Percentiles rank a stretch among this genome's conserved stretches.
phyloP scores from a whole-genome alignment of 2,888 invertebrate genomes.

The Phragmatobia fuliginosa region DNA sequence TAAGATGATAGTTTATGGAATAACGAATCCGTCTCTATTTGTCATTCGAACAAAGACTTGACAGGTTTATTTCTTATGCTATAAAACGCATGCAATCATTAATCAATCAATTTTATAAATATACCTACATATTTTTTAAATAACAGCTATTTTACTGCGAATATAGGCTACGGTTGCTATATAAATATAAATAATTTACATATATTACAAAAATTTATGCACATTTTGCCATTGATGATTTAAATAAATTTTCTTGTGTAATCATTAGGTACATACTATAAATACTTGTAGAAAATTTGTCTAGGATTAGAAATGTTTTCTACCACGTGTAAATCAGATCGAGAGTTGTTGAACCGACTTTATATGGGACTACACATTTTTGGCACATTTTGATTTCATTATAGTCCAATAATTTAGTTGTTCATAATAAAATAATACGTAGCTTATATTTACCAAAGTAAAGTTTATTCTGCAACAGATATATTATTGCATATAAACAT shows the following conservation, averaged over 20 bases:
- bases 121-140: constrained; percentile 25
- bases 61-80: constrained; percentile 27
- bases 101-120: constrained; percentile 29
- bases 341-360: too few species aligned
- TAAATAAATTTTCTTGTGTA: too few species aligned
- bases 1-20: background rate
- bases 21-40: constrained; percentile 5
- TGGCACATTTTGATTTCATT: too few species aligned
- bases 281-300: background rate
- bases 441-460: background rate
- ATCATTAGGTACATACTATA: too few species aligned
- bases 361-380: too few species aligned
- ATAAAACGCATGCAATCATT: constrained; percentile 26
- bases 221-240: background rate
- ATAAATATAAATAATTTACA: too few species aligned
- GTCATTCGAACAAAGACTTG: constrained; percentile 7
- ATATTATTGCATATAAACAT: background rate
- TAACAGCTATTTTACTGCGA: constrained; percentile 20
- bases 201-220: background rate
- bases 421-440: background rate
- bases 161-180: constrained; percentile 24
- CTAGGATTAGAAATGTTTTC: too few species aligned
- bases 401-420: too few species aligned
- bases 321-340: too few species aligned
- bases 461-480: background rate